These are phyloP conservation scores for Subacronicta megacephala DNA, from an alignment of 2,888 invertebrate species.

Conservation along the genomic window DNA sequence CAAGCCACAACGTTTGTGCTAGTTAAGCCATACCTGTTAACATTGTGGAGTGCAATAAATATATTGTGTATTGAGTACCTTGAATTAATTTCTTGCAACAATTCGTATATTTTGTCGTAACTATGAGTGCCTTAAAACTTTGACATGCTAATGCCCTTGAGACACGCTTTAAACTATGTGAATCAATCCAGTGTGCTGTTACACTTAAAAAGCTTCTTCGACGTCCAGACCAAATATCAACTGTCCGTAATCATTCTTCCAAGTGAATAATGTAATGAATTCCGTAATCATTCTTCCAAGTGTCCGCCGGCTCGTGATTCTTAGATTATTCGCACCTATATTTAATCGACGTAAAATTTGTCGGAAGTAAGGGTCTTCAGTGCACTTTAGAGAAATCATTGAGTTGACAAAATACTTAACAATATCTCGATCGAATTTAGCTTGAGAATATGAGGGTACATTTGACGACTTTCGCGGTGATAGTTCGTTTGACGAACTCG, in stretches of 20 bases:
- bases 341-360: constrained; percentile 19
- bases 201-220: constrained; percentile 33
- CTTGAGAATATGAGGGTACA: constrained; percentile 24
- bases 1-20: constrained; percentile 20
- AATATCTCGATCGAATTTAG: constrained; percentile 26
- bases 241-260: too few species aligned
- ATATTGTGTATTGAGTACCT: too few species aligned
- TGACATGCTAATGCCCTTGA: constrained; percentile 34
- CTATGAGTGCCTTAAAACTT: constrained; percentile 32
- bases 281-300: too few species aligned
- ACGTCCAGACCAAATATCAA: too few species aligned
- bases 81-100: constrained; percentile 26
- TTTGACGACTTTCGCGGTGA: constrained; percentile 12
- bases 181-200: constrained; percentile 41
- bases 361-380: constrained; percentile 27
- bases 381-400: constrained; percentile 23
- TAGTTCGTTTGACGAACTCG: constrained; percentile 12
- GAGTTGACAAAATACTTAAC: constrained; percentile 28
- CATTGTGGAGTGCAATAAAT: too few species aligned
- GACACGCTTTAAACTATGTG: constrained; percentile 21
- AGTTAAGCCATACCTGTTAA: constrained; percentile 26
- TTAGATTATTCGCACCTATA: constrained; percentile 14
- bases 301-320: constrained; percentile 20
- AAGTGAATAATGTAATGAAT: too few species aligned
- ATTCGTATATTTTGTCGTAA: constrained; percentile 23